A percentile compares a stretch with the other conserved stretches of the same genome.
These are phyloP conservation scores for Scartelaos histophorus DNA, from an alignment of 2,113 vertebrate genomes.

Conservation along the genomic window DNA sequence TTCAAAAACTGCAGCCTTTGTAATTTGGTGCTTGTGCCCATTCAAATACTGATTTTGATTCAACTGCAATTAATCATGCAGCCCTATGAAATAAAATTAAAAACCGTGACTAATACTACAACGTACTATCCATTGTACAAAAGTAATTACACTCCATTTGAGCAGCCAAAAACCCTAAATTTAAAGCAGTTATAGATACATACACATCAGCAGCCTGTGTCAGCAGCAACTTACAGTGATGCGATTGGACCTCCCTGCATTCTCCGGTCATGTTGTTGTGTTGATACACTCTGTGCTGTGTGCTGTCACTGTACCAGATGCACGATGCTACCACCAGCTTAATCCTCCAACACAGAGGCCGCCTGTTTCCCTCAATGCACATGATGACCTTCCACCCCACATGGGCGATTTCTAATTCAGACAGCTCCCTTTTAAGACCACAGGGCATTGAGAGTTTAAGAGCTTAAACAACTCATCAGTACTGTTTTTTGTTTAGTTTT, in stretches of 20 bases:
- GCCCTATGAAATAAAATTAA: neutral
- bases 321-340: slow-evolving; percentile 61
- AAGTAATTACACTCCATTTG: neutral
- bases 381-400: slow-evolving; percentile 68
- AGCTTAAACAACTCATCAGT: neutral
- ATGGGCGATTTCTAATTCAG: slow-evolving; percentile 84
- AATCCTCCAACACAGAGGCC: slow-evolving; percentile 68
- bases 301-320: slow-evolving; percentile 67
- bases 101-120: neutral
- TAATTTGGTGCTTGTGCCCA: too few species aligned
- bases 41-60: too few species aligned
- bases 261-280: slow-evolving; percentile 79
- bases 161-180: neutral
- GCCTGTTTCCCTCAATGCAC: slow-evolving; percentile 68
- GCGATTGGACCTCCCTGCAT: slow-evolving; percentile 82
- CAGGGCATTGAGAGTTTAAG: neutral
- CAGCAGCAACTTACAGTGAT: slow-evolving; percentile 83
- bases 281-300: slow-evolving; percentile 60
- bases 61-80: too few species aligned
- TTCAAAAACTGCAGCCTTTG: too few species aligned
- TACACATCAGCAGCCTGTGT: neutral
- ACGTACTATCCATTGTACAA: neutral
- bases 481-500: neutral
- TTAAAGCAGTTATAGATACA: neutral
- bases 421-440: slow-evolving; percentile 10